Evolutionary conservation across 2,888 invertebrate species (phyloP).

Genomic region (Lasiommata megera): DNA sequence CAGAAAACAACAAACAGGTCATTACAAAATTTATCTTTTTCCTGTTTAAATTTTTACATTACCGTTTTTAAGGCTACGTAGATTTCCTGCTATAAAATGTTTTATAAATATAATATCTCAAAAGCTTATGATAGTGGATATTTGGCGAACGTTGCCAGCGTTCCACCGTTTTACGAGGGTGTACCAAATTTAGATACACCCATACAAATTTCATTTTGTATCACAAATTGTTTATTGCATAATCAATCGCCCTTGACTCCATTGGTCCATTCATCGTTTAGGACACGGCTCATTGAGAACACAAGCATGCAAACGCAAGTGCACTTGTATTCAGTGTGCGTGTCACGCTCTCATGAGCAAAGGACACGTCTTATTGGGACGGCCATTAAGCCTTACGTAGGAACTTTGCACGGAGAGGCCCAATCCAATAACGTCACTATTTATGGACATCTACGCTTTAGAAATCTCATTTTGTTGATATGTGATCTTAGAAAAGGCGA

Average conservation of each 20-base stretch:
- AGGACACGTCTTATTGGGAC: constrained; percentile 41
- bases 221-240: constrained; percentile 53
- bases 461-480: constrained; percentile 1
- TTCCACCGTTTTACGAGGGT: constrained; percentile 26
- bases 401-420: constrained; percentile 39
- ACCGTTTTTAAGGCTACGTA: constrained; percentile 14
- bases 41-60: constrained; percentile 10
- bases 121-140: constrained; percentile 23
- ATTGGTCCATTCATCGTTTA: constrained; percentile 48
- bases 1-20: constrained; percentile 1
- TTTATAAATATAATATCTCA: constrained; percentile 25
- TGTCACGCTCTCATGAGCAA: constrained; percentile 36
- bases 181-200: constrained; percentile 28
- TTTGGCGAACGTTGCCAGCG: constrained; percentile 25
- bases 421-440: constrained; percentile 37
- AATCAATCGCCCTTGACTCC: constrained; percentile 59
- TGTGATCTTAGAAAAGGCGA: too few relatives aligned
- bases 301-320: constrained; percentile 47
- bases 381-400: constrained; percentile 40
- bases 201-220: constrained; percentile 33
- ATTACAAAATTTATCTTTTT: constrained; percentile 8
- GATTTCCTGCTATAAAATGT: constrained; percentile 29
- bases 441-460: constrained; percentile 40
- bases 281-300: constrained; percentile 55
- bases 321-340: constrained; percentile 58